A percentile compares a stretch with the other conserved stretches of the same genome.
Conservation (phyloP, 2,888 invertebrate genomes). For the Dryobotodes eremita region DNA sequence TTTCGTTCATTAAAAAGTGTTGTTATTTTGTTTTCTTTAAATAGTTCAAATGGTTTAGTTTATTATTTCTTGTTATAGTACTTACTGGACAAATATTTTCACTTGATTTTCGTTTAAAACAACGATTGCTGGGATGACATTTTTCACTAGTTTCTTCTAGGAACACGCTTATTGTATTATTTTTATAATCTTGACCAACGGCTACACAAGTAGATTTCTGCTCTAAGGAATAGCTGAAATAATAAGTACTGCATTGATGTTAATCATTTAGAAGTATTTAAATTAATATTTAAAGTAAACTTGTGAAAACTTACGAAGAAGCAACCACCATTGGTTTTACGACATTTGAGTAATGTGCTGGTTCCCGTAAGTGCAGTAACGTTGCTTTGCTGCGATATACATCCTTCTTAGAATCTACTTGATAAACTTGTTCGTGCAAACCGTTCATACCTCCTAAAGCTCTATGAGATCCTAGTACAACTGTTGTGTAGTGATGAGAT, state of each 20-base stretch:
- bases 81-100: constrained; percentile 84
- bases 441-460: constrained; percentile 91
- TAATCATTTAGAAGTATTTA: constrained; percentile 19
- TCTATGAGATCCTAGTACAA: constrained; percentile 93
- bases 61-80: neutral
- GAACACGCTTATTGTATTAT: constrained; percentile 88
- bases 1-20: neutral
- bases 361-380: constrained; percentile 91
- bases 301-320: constrained; percentile 83
- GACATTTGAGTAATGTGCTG: constrained; percentile 91
- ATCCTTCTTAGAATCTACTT: constrained; percentile 90
- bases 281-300: neutral
- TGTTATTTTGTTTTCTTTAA: neutral
- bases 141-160: constrained; percentile 86
- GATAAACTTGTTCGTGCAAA: constrained; percentile 93
- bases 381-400: constrained; percentile 91
- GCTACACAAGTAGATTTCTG: constrained; percentile 91
- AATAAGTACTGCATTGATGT: constrained; percentile 37
- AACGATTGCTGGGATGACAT: constrained; percentile 89
- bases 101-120: constrained; percentile 86
- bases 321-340: constrained; percentile 92
- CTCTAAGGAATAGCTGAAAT: constrained; percentile 77
- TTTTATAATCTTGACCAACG: constrained; percentile 89
- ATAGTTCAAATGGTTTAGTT: neutral
- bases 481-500: constrained; percentile 90